Percentiles rank a stretch among this genome's conserved stretches.
phyloP scores from a whole-genome alignment of 2,113 vertebrate species.

The Dolichotis patagonum region DNA sequence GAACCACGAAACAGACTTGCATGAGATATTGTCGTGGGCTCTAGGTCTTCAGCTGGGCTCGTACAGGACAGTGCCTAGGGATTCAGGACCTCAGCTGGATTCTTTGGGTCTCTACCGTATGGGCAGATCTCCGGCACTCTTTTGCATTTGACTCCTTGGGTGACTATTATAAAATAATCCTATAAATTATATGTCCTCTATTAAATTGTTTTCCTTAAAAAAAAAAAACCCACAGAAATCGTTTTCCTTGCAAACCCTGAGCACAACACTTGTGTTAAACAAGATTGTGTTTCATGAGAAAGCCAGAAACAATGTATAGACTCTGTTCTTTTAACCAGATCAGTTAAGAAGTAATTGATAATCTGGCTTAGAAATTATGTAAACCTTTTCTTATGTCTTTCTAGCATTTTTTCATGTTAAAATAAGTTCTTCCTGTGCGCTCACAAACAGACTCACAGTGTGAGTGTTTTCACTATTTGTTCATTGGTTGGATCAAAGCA shows the following conservation, averaged over 20 bases:
- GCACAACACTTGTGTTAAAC: background rate
- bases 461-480: background rate
- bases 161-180: background rate
- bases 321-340: background rate
- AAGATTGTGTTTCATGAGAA: background rate
- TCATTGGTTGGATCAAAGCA: background rate
- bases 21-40: background rate
- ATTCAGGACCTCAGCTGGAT: background rate
- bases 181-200: background rate
- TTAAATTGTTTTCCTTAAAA: background rate
- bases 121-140: background rate
- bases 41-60: background rate
- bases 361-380: background rate
- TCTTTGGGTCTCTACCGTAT: background rate
- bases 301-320: slow-evolving; percentile 2
- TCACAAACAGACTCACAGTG: background rate
- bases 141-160: background rate
- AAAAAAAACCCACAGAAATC: no score
- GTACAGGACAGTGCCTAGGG: background rate
- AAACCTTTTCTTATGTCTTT: slow-evolving; percentile 32
- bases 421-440: background rate
- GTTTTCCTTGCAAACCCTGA: background rate
- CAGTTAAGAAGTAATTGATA: background rate
- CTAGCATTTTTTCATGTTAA: background rate
- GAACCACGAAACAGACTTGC: background rate